phyloP scores from a whole-genome alignment of 2,113 vertebrate genomes.

The Falco punctatus region DNA sequence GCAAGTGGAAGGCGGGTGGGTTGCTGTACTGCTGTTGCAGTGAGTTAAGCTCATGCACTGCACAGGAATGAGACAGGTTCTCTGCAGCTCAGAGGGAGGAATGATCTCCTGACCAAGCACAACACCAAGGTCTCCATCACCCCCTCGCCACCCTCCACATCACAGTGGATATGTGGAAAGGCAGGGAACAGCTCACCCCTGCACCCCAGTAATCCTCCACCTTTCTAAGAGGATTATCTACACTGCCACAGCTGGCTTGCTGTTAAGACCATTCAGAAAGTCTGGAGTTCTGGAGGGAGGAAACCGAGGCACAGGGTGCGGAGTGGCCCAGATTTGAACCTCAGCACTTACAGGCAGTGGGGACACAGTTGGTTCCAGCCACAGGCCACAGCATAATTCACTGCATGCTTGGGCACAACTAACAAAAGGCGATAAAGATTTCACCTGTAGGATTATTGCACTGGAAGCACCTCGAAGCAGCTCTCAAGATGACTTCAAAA shows the following conservation, averaged over 20 bases:
- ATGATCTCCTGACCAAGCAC: not conserved
- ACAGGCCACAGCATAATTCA: not conserved
- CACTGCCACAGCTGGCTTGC: not conserved
- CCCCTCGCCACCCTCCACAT: rapidly evolving
- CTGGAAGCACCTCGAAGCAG: not conserved
- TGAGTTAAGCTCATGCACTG: not conserved
- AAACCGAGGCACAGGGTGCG: not conserved
- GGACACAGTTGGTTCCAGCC: not conserved
- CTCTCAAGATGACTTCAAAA: not conserved
- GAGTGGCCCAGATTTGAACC: not conserved
- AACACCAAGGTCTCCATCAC: not conserved
- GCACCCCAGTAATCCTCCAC: not conserved
- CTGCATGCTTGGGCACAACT: not conserved
- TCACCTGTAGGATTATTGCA: not conserved
- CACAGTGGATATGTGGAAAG: rapidly evolving
- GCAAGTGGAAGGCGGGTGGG: rapidly evolving
- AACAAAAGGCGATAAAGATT: not conserved
- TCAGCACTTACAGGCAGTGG: not conserved
- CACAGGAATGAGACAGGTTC: rapidly evolving
- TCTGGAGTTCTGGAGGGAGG: not conserved
- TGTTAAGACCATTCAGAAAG: not conserved
- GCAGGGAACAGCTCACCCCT: not conserved
- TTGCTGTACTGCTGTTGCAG: not conserved
- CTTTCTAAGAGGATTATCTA: not conserved
- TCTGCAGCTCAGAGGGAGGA: not conserved